Conservation (phyloP, 2,888 invertebrate species). For the Lasioglossum morio region DNA sequence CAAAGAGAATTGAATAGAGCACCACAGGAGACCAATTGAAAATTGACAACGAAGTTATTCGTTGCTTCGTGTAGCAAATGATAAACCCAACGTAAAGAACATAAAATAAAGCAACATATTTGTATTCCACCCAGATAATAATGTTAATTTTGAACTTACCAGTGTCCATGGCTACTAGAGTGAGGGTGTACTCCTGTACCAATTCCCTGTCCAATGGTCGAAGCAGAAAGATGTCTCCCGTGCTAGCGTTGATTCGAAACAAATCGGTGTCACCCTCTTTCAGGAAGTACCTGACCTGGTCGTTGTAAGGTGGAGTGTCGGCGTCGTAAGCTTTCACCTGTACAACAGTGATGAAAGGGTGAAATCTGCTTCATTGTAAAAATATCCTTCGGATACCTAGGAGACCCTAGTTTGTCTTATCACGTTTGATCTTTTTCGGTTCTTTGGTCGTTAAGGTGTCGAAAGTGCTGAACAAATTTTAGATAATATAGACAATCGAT, state of each 20-base stretch:
- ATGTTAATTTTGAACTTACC: slow-evolving; percentile 87
- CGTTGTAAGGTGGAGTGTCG: slow-evolving; percentile 95
- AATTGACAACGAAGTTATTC: too few relatives aligned
- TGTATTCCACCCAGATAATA: too few relatives aligned
- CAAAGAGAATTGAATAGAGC: too few relatives aligned
- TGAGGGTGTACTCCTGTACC: slow-evolving; percentile 93
- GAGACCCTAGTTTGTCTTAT: not conserved
- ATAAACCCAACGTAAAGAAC: too few relatives aligned
- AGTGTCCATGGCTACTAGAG: slow-evolving; percentile 97
- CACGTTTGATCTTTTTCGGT: not conserved
- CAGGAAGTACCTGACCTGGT: slow-evolving; percentile 95
- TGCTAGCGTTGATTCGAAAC: slow-evolving; percentile 96
- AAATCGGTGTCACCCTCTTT: slow-evolving; percentile 96
- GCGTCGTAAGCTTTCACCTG: slow-evolving; percentile 95
- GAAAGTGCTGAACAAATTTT: not conserved
- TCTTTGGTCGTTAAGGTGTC: not conserved
- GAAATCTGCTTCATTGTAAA: not conserved
- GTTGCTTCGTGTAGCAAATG: too few relatives aligned
- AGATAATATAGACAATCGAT: not conserved
- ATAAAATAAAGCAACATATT: too few relatives aligned
- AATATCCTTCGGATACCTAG: not conserved
- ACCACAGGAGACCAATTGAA: too few relatives aligned
- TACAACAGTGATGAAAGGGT: not conserved
- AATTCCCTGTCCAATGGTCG: slow-evolving; percentile 93
- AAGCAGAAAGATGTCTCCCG: slow-evolving; percentile 94